Percentiles rank a stretch among this genome's conserved stretches.
Evolutionary conservation across 2,888 invertebrate species (phyloP).

Genomic region (Parnassius mnemosyne): DNA sequence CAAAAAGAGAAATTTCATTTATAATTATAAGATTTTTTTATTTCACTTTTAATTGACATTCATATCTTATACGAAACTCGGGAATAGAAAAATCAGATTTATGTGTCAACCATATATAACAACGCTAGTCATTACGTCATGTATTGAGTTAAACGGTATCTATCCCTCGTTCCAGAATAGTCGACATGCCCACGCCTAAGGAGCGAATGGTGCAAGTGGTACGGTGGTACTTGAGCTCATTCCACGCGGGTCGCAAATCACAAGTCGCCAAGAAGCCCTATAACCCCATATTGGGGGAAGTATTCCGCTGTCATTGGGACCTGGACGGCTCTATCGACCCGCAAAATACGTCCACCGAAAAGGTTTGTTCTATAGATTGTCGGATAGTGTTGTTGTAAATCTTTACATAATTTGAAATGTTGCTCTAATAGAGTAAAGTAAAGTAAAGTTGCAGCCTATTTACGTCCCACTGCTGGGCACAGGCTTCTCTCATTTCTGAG

Average conservation of each 20-base stretch:
- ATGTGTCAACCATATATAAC: too few species aligned
- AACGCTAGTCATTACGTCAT: background rate
- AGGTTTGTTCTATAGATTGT: conserved; percentile 39
- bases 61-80: too few species aligned
- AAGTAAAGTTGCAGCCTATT: too few species aligned
- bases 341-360: conserved; percentile 40
- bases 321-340: conserved; percentile 69
- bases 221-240: conserved; percentile 98
- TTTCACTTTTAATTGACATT: too few species aligned
- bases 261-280: conserved; percentile 99
- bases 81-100: too few species aligned
- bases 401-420: too few species aligned
- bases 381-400: too few species aligned
- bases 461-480: too few species aligned
- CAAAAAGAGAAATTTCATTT: too few species aligned
- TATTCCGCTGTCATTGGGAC: conserved; percentile 95
- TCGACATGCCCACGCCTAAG: conserved; percentile 90
- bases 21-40: too few species aligned
- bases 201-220: conserved; percentile 97
- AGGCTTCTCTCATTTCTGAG: too few species aligned
- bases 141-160: background rate
- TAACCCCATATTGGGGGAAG: conserved; percentile 98
- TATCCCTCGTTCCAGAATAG: conserved; percentile 84
- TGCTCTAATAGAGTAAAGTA: too few species aligned
- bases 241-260: conserved; percentile 98